These are phyloP conservation scores for Calameuta pallipes DNA, from an alignment of 2,888 invertebrate genomes.

Conservation along the genomic window DNA sequence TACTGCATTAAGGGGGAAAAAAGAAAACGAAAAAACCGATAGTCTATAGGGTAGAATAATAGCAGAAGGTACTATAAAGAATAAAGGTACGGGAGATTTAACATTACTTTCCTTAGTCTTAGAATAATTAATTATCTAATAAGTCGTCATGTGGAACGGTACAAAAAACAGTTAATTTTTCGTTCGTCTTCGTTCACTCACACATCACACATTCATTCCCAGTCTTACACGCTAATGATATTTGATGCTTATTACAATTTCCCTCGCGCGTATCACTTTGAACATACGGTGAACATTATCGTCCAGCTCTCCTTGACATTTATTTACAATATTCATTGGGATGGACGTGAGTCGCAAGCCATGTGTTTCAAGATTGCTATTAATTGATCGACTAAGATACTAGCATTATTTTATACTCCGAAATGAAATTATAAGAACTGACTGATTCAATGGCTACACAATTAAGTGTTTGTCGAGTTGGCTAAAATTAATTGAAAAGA, in stretches of 20 bases:
- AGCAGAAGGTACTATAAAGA: not conserved
- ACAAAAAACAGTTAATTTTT: slow-evolving; percentile 29
- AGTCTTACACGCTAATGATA: not conserved
- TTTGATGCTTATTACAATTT: not conserved
- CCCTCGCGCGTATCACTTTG: too few relatives aligned
- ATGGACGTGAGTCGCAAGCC: too few relatives aligned
- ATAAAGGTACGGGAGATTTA: slow-evolving; percentile 1
- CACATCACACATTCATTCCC: not conserved
- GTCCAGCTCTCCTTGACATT: too few relatives aligned
- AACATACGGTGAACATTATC: too few relatives aligned
- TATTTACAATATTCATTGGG: too few relatives aligned
- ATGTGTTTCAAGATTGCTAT: too few relatives aligned
- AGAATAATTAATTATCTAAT: slow-evolving; percentile 14
- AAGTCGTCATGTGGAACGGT: slow-evolving; percentile 28
- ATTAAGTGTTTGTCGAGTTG: too few relatives aligned
- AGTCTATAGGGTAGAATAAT: not conserved
- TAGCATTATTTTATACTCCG: too few relatives aligned
- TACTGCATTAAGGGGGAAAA: not conserved
- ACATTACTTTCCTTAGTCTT: slow-evolving; percentile 10
- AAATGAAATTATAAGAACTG: too few relatives aligned
- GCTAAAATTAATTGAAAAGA: too few relatives aligned
- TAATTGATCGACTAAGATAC: too few relatives aligned
- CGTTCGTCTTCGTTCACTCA: not conserved
- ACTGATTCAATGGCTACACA: too few relatives aligned
- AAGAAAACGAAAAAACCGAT: not conserved